phyloP scores from a whole-genome alignment of 2,888 invertebrate genomes.

The Antitype chi region DNA sequence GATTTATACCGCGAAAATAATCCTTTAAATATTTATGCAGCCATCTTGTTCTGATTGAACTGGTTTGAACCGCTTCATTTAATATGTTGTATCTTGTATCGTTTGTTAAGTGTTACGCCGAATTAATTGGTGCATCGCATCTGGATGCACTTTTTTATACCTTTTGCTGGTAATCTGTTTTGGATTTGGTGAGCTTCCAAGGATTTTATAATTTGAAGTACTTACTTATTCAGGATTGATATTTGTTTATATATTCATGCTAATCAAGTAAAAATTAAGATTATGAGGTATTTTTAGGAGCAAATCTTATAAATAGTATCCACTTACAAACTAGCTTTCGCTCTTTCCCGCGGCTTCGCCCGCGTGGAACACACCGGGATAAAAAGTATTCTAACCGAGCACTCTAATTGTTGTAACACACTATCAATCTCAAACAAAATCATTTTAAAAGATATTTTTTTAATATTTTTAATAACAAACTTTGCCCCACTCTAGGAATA shows the following conservation, averaged over 20 bases:
- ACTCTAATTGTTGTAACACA: too few species aligned
- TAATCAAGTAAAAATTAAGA: not conserved
- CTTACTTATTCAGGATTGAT: not conserved
- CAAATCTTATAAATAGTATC: not conserved
- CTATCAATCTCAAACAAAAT: too few species aligned
- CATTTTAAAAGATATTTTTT: too few species aligned
- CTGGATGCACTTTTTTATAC: constrained; percentile 16
- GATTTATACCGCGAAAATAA: constrained; percentile 44
- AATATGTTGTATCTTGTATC: constrained; percentile 11
- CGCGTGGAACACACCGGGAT: not conserved
- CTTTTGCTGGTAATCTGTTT: not conserved
- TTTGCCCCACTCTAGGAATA: too few species aligned
- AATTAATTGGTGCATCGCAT: constrained; percentile 47
- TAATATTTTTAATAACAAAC: too few species aligned
- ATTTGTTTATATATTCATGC: not conserved
- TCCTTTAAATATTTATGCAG: constrained; percentile 26
- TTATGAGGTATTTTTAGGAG: not conserved
- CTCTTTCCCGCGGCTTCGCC: not conserved
- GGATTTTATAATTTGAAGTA: not conserved
- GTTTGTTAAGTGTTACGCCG: constrained; percentile 31
- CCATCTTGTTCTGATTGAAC: constrained; percentile 39
- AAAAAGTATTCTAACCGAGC: not conserved
- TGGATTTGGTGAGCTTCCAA: not conserved
- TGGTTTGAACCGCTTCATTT: constrained; percentile 38
- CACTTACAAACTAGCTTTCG: too few species aligned